These are phyloP conservation scores for Phalacrocorax brasilianus DNA, from an alignment of 2,113 vertebrate species.

Conservation along the genomic window DNA sequence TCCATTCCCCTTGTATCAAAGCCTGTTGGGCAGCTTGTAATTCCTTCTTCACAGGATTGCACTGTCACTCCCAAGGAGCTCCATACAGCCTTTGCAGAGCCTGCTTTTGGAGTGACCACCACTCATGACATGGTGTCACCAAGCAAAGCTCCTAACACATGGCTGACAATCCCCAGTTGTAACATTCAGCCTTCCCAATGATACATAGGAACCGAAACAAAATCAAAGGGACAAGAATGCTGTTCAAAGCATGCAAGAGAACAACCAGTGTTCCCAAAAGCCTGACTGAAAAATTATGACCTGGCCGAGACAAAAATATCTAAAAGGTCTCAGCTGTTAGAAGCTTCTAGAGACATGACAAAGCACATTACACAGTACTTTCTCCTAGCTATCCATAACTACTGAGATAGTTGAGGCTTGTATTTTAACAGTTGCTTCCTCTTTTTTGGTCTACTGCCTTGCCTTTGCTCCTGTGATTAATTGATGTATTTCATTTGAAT, in stretches of 20 bases:
- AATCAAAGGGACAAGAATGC: neutral
- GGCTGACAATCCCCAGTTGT: neutral
- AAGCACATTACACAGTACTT: neutral
- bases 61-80: neutral
- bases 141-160: neutral
- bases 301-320: neutral
- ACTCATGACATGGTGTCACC: neutral
- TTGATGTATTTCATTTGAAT: neutral
- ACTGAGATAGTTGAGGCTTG: neutral
- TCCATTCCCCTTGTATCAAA: neutral
- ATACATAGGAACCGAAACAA: neutral
- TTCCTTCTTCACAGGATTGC: neutral
- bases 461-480: neutral
- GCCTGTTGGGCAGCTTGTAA: neutral
- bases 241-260: neutral
- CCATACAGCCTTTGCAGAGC: neutral
- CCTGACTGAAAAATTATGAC: neutral
- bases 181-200: neutral
- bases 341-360: neutral
- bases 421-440: neutral
- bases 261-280: neutral
- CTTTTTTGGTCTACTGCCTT: neutral
- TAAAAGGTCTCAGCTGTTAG: neutral
- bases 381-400: neutral
- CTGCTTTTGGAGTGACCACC: neutral